phyloP scores from a whole-genome alignment of 2,888 invertebrate genomes.

The Drosophila putrida region DNA sequence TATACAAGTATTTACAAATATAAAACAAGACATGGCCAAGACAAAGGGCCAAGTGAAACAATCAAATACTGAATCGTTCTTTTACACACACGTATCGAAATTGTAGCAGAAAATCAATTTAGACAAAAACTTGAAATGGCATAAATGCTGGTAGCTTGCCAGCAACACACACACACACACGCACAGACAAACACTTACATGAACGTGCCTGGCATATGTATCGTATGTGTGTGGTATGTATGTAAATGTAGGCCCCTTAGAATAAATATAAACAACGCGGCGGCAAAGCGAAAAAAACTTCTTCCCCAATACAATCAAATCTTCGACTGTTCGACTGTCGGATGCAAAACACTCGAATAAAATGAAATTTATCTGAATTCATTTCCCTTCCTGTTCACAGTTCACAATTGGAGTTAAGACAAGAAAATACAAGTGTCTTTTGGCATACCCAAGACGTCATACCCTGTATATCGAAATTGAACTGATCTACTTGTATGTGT shows the following conservation, averaged over 20 bases:
- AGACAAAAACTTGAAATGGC: constrained; percentile 66
- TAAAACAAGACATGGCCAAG: constrained; percentile 30
- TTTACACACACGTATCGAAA: constrained; percentile 44
- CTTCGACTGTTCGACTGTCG: constrained; percentile 43
- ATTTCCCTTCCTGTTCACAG: constrained; percentile 37
- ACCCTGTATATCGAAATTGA: neutral
- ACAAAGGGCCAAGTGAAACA: constrained; percentile 61
- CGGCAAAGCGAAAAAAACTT: constrained; percentile 77
- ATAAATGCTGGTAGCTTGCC: constrained; percentile 70
- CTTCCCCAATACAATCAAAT: constrained; percentile 69
- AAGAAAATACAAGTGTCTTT: constrained; percentile 1
- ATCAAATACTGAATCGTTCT: constrained; percentile 58
- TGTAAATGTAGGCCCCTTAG: constrained; percentile 57
- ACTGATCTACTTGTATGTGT: too few species aligned
- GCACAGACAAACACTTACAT: neutral
- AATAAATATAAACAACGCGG: constrained; percentile 54
- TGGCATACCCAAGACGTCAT: neutral
- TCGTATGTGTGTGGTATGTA: constrained; percentile 30
- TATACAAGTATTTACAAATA: constrained; percentile 31
- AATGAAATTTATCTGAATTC: constrained; percentile 76
- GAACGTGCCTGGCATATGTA: constrained; percentile 46
- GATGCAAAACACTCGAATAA: constrained; percentile 69
- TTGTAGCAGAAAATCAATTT: constrained; percentile 79
- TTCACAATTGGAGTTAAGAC: constrained; percentile 52
- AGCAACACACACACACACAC: constrained; percentile 20